Evolutionary conservation across 2,888 invertebrate species (phyloP).

Genomic region (Apamea anceps): DNA sequence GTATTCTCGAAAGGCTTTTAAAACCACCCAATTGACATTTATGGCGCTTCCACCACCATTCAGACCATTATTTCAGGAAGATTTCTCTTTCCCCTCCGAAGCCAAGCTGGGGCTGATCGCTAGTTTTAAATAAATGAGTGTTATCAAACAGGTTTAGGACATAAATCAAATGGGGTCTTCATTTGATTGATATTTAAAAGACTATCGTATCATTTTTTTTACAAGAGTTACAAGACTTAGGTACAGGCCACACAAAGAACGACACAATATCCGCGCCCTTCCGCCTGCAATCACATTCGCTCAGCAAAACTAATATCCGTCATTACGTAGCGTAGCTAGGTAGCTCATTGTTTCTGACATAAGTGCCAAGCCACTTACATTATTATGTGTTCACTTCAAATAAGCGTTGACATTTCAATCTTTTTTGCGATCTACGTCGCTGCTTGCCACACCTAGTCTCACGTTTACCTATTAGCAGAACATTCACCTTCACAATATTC

Average conservation of each 20-base stretch:
- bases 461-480: slow-evolving; percentile 32
- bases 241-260: slow-evolving; percentile 30
- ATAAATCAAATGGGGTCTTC: slow-evolving; percentile 3
- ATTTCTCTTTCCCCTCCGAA: neutral
- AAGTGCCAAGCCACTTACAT: slow-evolving; percentile 24
- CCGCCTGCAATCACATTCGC: slow-evolving; percentile 44
- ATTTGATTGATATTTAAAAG: too few relatives aligned
- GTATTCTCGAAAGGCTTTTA: neutral
- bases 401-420: slow-evolving; percentile 37
- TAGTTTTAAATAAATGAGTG: neutral
- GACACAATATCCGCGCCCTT: slow-evolving; percentile 46
- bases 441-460: slow-evolving; percentile 36
- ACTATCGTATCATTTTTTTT: slow-evolving; percentile 21
- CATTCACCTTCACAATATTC: slow-evolving; percentile 42
- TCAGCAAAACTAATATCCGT: slow-evolving; percentile 54
- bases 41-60: neutral
- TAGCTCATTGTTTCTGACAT: slow-evolving; percentile 41
- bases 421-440: slow-evolving; percentile 36
- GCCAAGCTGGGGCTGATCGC: neutral
- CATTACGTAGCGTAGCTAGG: slow-evolving; percentile 30
- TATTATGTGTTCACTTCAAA: slow-evolving; percentile 24
- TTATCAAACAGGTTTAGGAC: slow-evolving; percentile 1
- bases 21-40: neutral
- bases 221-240: slow-evolving; percentile 14
- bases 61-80: neutral